Base-by-base conservation (phyloP, 1,140 invertebrate species). In the Leptinotarsa defecta region DNA sequence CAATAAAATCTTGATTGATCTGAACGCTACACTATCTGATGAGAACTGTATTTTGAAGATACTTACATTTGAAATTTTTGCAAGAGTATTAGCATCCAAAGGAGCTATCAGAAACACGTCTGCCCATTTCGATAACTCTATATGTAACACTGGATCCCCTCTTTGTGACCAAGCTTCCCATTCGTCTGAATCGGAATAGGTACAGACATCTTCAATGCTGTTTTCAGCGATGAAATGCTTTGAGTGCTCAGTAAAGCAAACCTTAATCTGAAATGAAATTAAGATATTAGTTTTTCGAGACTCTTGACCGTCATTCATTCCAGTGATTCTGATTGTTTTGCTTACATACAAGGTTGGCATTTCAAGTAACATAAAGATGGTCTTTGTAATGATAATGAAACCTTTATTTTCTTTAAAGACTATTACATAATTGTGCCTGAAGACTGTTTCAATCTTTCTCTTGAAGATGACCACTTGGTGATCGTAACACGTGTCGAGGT, bases 101-200 rank as follows among this genome's bases (percentile, higher is more conserved):
- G 98, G 98, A 27, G 98, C 96, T 79, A 99, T 94, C 0, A 99
- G 80, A 79, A 99, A 88, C 17, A 98, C 78, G 86, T 99, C 96
- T 0, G 98, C 98, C 97, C 97, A 99, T 86, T 97, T 96, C 11
- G 93, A 91, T 4, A 99, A 87, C 78, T 99, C 96, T 79, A 99
- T 98, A 83, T 99, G 98, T 0, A 99, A 83, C 0, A 99, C 95
- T 6, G 97, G 96, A 90, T 99, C 98, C 0, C 95, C 95, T 78
- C 96, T 88, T 63, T 91, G 89, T 73, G 92, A 91, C 98, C 98
- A 99, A n/a, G 89, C 87, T 1, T 89, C 86, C 98, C 98, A 99
- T 88, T 99, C 98, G 81, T 94, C 92, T 20, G 89, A 88, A 87
- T 99, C 97, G 27, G 90, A 90, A 67, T 92, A 91, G 20, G 98